Evolutionary conservation across 2,797 vertebrate genomes (phyloP), one percentile per base, ranked within the genome.

Genomic region (Columba guinea): DNA sequence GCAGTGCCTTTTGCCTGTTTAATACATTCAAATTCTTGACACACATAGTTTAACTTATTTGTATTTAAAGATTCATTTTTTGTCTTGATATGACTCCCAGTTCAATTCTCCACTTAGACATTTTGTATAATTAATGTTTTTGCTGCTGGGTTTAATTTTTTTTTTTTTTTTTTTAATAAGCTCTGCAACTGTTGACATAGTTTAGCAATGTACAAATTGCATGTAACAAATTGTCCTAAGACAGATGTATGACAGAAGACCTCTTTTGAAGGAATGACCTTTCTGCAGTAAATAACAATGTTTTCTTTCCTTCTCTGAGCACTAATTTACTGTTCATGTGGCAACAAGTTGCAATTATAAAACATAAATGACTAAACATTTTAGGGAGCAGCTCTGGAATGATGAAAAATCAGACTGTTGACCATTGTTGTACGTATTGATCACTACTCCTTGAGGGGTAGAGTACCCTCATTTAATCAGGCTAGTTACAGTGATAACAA

Each of bases 71-170:
- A 90, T 69, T 80, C 2, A 6, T 35, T 85, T 94, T 83, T 90
- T 35, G n/a, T 90, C 52, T 93, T 93, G 70, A 56, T 88, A 90
- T 78, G 58, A 41, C 58, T 97, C 77, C 52, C 91, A 73, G 70
- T 88, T 94, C 90, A 93, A 62, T 94, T 94, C 55, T 90, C 30
- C 58, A 58, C 89, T 93, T 85, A 95, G 89, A 73, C 52, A 60
- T 92, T 89, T 93, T 92, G 39, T 93, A 87, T 96, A 97, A 96
- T 96, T 95, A 93, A 95, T 90, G 55, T 28, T 91, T 95, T 91
- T 86, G 67, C 92, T 81, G 41, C 59, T 69, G 70, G 70, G 37
- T 77, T 82, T 41, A 41, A 17, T 41, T 13, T 2, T 78, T 5
- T 62, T 37, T 37, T 37, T 37, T 37, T 37, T 37, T 37, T 37